Evolutionary conservation across 1,140 invertebrate genomes (phyloP).

Genomic region (Drosophila athabasca): DNA sequence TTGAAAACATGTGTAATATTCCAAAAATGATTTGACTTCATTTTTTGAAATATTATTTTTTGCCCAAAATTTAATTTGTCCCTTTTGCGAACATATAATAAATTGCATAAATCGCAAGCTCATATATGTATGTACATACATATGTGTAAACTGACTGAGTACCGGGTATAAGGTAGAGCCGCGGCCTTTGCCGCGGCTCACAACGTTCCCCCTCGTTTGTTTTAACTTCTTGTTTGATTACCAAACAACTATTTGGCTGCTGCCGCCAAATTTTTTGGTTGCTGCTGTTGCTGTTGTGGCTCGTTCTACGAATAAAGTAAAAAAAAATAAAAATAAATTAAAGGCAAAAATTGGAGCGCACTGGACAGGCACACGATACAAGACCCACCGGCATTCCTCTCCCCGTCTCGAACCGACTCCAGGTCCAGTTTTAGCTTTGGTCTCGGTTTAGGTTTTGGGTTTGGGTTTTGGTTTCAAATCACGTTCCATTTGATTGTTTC

Average conservation of each 20-base stretch:
- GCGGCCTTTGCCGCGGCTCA: too few relatives aligned
- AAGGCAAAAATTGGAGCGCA: conserved; percentile 56
- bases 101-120: too few relatives aligned
- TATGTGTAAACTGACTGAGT: too few relatives aligned
- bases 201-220: too few relatives aligned
- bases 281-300: conserved; percentile 33
- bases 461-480: conserved; percentile 51
- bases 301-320: conserved; percentile 60
- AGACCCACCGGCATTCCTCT: conserved; percentile 24
- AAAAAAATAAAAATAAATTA: conserved; percentile 30
- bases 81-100: too few relatives aligned
- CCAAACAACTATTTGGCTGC: conserved; percentile 71
- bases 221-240: conserved; percentile 69
- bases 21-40: too few relatives aligned
- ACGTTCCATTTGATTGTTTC: conserved; percentile 58
- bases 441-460: conserved; percentile 45
- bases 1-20: too few relatives aligned
- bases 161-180: too few relatives aligned
- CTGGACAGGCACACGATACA: conserved; percentile 50
- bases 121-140: too few relatives aligned
- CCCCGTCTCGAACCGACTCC: conserved; percentile 18
- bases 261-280: conserved; percentile 25
- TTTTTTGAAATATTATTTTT: too few relatives aligned
- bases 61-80: too few relatives aligned
- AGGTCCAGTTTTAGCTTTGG: conserved; percentile 54